Evolutionary conservation across 2,888 invertebrate species (phyloP).

Genomic region (Temnothorax rugatulus): DNA sequence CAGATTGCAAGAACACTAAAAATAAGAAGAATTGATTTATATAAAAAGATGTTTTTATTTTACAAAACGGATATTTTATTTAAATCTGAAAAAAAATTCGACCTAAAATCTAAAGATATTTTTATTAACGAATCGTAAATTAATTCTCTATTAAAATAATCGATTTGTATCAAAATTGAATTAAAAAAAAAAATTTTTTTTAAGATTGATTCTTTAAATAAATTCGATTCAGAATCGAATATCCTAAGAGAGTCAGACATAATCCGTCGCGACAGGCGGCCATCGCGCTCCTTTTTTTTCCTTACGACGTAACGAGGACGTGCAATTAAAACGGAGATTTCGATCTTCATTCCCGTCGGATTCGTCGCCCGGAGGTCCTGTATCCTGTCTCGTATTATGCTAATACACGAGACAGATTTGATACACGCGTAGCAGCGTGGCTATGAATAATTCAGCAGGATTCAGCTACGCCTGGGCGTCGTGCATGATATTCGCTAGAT

Average conservation of each 20-base stretch:
- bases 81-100: too few relatives aligned
- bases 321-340: constrained; percentile 14
- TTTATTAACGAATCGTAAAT: too few relatives aligned
- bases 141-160: too few relatives aligned
- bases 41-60: too few relatives aligned
- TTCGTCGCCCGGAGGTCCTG: neutral
- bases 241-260: neutral
- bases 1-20: too few relatives aligned
- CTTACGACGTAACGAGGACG: constrained; percentile 11
- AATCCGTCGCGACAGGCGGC: neutral
- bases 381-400: constrained; percentile 47
- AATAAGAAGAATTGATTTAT: too few relatives aligned
- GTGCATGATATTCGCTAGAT: constrained; percentile 41
- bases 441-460: constrained; percentile 69
- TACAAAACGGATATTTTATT: too few relatives aligned
- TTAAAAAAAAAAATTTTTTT: too few relatives aligned
- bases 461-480: constrained; percentile 41
- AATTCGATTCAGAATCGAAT: too few relatives aligned
- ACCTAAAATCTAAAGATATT: too few relatives aligned
- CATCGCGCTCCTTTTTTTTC: neutral
- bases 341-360: neutral
- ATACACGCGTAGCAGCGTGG: constrained; percentile 30
- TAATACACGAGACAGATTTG: constrained; percentile 49
- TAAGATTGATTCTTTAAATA: too few relatives aligned
- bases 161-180: too few relatives aligned